A percentile compares a stretch with the other conserved stretches of the same genome.
These are phyloP conservation scores for Luscinia luscinia DNA, from an alignment of 2,797 vertebrate genomes.

Conservation along the genomic window DNA sequence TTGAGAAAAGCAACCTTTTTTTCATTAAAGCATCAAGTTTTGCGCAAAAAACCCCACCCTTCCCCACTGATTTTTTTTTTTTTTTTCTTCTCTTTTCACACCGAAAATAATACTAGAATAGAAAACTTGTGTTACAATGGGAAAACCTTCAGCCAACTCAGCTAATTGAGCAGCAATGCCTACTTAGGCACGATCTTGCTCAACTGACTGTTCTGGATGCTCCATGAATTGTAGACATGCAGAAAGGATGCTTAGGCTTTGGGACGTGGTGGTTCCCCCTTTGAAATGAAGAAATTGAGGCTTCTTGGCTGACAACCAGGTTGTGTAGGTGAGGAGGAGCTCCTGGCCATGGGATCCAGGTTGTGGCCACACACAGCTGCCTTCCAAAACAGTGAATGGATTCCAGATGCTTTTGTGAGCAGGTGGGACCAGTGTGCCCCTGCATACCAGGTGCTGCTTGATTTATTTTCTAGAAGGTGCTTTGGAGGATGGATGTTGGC, in stretches of 20 bases:
- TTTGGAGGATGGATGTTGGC: background rate
- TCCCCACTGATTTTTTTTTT: background rate
- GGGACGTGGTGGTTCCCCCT: background rate
- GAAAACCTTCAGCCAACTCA: constrained; percentile 39
- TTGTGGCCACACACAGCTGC: background rate
- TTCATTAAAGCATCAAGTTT: constrained; percentile 38
- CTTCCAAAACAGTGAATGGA: background rate
- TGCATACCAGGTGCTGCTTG: background rate
- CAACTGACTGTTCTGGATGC: background rate
- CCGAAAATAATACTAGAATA: constrained; percentile 54
- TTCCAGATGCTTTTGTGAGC: background rate
- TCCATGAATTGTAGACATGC: background rate
- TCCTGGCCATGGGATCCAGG: no score
- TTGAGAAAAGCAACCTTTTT: constrained; percentile 52
- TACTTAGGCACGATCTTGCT: background rate
- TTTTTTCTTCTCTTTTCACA: background rate
- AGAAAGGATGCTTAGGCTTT: background rate
- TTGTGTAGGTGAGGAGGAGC: background rate
- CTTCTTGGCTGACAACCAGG: background rate
- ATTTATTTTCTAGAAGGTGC: background rate
- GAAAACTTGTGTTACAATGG: constrained; percentile 47
- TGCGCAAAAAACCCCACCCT: background rate
- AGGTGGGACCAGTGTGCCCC: background rate
- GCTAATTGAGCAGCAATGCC: constrained; percentile 32
- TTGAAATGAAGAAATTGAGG: background rate